Evolutionary conservation across 2,797 vertebrate species (phyloP), one percentile per base, ranked within the genome.

Genomic region (Merluccius polli): DNA sequence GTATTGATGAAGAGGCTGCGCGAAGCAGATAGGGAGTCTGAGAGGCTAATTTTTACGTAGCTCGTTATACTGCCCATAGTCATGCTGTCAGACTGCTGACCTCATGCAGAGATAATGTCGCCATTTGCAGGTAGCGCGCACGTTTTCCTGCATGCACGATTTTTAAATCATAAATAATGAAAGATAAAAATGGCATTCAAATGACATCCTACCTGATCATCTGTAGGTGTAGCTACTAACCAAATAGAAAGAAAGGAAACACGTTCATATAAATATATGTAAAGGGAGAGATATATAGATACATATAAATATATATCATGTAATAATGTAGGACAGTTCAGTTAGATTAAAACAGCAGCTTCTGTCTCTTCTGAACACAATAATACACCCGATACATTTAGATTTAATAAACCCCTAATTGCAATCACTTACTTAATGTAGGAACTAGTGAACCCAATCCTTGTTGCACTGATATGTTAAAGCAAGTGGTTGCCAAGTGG

Each of bases 161-260:
- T 71, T 59, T 36, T 71, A 52, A 9, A 74, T 35, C 44, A 70
- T 70, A 67, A 76, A 44, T 18, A 77, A 65, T 15, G 7, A 52
- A 52, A 52, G 13, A 48, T 52, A 52, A 52, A 52, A 65, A 65
- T 3, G 24, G 59, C 65, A 73, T 63, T 59, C 21, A 31, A 80
- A 73, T 69, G 59, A 67, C 69, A 88, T 92, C 90, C 95, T 97
- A 97, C 96, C 96, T 96, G 93, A 84, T 95, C 94, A 81, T 95
- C 93, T 78, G 91, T 86, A 88, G 89, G 81, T 87, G 96, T 95
- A 87, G 91, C 93, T 94, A 96, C 95, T 96, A 92, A 95, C 89
- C 91, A 82, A 92, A 91, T 91, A 77, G 80, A 84, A 73, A 74
- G 84, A 73, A 85, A 78, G 52, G 78, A 41, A 78, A 15, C 74